These are phyloP conservation scores for Anadara kagoshimensis DNA, from an alignment of 1,140 invertebrate genomes.

Conservation along the genomic window DNA sequence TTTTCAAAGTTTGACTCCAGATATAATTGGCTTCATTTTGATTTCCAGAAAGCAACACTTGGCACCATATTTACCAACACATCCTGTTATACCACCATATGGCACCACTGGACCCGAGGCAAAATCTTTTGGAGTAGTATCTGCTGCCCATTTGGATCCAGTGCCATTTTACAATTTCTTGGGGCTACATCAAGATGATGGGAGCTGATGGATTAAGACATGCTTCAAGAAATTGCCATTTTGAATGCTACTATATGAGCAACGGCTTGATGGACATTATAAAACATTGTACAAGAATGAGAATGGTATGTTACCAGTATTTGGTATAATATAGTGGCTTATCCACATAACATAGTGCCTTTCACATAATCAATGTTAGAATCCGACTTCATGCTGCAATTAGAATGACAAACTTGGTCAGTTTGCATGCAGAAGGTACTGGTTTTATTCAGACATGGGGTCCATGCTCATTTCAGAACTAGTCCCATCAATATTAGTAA, in stretches of 20 bases:
- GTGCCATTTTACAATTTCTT: constrained; percentile 97
- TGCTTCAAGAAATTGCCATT: constrained; percentile 97
- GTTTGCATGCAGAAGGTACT: too few species aligned
- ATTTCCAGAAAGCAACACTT: constrained; percentile 88
- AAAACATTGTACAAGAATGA: constrained; percentile 92
- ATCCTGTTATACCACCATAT: constrained; percentile 82
- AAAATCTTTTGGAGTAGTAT: constrained; percentile 90
- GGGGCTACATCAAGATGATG: constrained; percentile 99
- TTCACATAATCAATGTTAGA: too few species aligned
- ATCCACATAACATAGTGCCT: too few species aligned
- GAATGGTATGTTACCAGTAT: constrained; percentile 74
- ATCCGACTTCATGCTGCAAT: too few species aligned
- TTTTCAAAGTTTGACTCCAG: too few species aligned
- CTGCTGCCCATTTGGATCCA: constrained; percentile 93
- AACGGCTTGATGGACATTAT: constrained; percentile 89
- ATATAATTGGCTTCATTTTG: too few species aligned
- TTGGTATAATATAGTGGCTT: too few species aligned
- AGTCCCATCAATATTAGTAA: too few species aligned
- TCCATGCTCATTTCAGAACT: too few species aligned
- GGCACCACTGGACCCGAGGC: constrained; percentile 79
- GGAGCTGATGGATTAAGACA: constrained; percentile 90
- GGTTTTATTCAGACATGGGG: too few species aligned
- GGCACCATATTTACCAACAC: constrained; percentile 93
- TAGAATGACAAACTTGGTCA: too few species aligned
- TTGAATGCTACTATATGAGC: constrained; percentile 99